Evolutionary conservation across 2,113 vertebrate genomes (phyloP), one percentile per base, ranked within the genome.

Genomic region (Caretta caretta): DNA sequence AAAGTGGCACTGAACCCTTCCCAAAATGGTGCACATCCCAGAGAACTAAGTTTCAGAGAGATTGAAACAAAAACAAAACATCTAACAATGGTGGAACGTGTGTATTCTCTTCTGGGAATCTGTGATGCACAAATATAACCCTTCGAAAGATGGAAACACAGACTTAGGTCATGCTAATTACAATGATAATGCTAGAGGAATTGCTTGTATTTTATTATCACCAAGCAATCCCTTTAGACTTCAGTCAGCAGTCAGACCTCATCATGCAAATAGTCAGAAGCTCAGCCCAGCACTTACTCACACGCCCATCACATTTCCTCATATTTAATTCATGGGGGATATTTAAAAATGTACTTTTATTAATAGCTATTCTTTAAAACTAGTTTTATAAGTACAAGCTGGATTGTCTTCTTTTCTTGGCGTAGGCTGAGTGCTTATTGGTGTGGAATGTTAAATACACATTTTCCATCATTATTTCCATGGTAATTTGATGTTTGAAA

Each of bases 351-450:
- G n/a, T 7, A 6, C 2, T 76, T 54, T 82, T 38, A 20, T 50
- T 84, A 51, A 24, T 5, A 29, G 31, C 46, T 35, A 10, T 20
- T 24, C 50, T 51, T 29, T 20, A 16, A 51, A 11, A 5, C 5
- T 65, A 69, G 4, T 35, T 88, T 54, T 6, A 1, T 53, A 1
- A 49, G 12, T 80, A 11, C 50, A 20, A 35, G 5, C 4, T 50
- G 48, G 0, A 17, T 0, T 31, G 1, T 53, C 49, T 24, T 31
- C 0, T 8, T 10, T 53, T 10, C 19, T 3, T 4, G 8, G 56
- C 19, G 12, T 12, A 6, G 35, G 48, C 7, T 0, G 20, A 0
- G 0, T 10, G 31, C 49, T 24, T 5, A 46, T 24, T 24, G 22
- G 38, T 1, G 3, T 25, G 12, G 69, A n/a, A 75, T 10, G 20